These are phyloP conservation scores for Cyrtodaria siliqua DNA, from an alignment of 2,888 invertebrate species.

Conservation along the genomic window DNA sequence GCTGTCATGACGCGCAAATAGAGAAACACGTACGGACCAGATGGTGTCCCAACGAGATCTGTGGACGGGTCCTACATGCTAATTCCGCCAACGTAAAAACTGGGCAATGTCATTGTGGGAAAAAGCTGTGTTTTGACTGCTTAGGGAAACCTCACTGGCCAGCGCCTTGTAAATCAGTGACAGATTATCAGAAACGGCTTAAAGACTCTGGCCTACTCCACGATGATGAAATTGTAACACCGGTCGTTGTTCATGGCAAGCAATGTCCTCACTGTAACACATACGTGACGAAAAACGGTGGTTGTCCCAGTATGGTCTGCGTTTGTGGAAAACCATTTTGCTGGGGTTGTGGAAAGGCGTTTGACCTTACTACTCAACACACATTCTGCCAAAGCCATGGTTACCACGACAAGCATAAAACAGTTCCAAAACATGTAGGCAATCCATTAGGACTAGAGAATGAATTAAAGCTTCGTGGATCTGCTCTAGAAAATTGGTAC, in stretches of 20 bases:
- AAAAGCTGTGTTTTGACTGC: conserved; percentile 67
- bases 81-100: conserved; percentile 32
- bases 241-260: conserved; percentile 62
- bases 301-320: conserved; percentile 68
- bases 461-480: background rate
- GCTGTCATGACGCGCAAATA: conserved; percentile 53
- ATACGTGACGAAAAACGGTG: conserved; percentile 70
- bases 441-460: background rate
- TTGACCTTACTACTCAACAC: conserved; percentile 1
- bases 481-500: conserved; percentile 40
- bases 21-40: conserved; percentile 42
- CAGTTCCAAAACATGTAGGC: conserved; percentile 1
- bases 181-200: conserved; percentile 54
- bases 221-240: conserved; percentile 5
- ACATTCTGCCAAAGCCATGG: conserved; percentile 6
- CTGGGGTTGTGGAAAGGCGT: conserved; percentile 68
- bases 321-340: conserved; percentile 67
- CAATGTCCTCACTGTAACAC: conserved; percentile 69
- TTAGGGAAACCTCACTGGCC: conserved; percentile 71
- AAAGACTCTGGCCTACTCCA: conserved; percentile 41
- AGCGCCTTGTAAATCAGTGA: conserved; percentile 63
- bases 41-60: conserved; percentile 71
- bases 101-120: conserved; percentile 65
- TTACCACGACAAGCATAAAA: conserved; percentile 9
- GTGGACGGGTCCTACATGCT: conserved; percentile 60